Base-by-base conservation (phyloP, 2,888 invertebrate species). In the Aquatica leii region DNA sequence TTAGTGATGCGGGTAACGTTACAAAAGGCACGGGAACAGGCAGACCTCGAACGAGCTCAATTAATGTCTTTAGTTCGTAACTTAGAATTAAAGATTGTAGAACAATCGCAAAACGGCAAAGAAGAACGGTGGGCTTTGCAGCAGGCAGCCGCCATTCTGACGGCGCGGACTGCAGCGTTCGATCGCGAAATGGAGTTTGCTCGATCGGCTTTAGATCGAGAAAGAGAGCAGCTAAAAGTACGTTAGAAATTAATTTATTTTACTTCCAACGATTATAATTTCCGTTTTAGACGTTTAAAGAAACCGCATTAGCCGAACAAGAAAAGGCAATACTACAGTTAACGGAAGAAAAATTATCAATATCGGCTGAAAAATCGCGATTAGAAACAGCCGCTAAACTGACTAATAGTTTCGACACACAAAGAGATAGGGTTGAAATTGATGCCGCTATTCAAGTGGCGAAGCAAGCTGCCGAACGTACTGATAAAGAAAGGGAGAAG, bases 181-280 rank as follows among this genome's bases (percentile, higher is more conserved):
- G 85, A 83, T 70, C 84, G 86, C 69, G 88, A 88, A 77, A 83
- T 84, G 0, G 86, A 87, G 74, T 86, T 85, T 71, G 85, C 84
- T 8, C 84, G 85, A 72, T 82, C 82, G 65, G 77, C 85, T 18
- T 76, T 87, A 0, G 86, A 87, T 69, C 82, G 85, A 62, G 87
- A 88, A 76, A 83, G 86, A 53, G 86, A 87, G 69, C 86, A 87
- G 79, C 77, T 87, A 4, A 86, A 87, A 81, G 87, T 86, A 76
- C 3, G 31, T 50, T 14, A 14, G 54, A 52, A 20, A 20, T 43
- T 5, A 34, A 40, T 1, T 34, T 31, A 40, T 18, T 12, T 31
- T 21, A 15, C 31, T 43, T 12, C 2, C 1, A 37, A 5, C 14
- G 21, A 14, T 37, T 35, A 1, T 5, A 14, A 57, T 11, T 14